Base-by-base conservation (phyloP, 2,888 invertebrate genomes). In the Pimpla rufipes region DNA sequence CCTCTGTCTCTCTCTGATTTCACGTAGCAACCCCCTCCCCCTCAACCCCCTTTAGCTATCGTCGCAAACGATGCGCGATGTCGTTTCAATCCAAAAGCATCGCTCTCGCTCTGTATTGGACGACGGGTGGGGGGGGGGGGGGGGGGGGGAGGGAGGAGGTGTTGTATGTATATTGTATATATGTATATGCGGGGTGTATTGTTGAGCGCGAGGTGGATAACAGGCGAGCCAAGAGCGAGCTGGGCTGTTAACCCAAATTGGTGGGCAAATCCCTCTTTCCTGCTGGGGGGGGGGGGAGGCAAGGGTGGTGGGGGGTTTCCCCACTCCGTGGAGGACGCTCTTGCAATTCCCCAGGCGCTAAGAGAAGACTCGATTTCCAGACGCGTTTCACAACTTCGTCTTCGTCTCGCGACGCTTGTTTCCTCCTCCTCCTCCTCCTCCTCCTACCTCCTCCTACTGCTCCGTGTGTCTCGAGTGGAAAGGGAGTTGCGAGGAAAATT, bases 241-340 rank as follows among this genome's bases (percentile, higher is more conserved):
- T 75, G 52, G 82, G 42, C 64, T 62, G 71, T 80, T 83, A 73
- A 80, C 80, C 83, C 70, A 81, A 78, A 77, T 84, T 77, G 68
- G 11, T 18, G 50, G 62, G 57, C 42, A 74, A 66, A 77, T 59
- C 40, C 29, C 40, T 52, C 45, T 59, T 55, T 64, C 21, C 18
- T 55, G 10, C 6, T 1, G 7, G 47, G 6, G n/a, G n/a, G 6
- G n/a, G 6, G n/a, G 47, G 4, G 16, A 16, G 47, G 1, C 2
- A 1, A n/a, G 16, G 42, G 42, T 0, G 11, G 42, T 1, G 45
- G n/a, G 45, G 13, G 45, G 13, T 8, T 29, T 40, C 62, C n/a
- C n/a, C n/a, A n/a, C n/a, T n/a, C n/a, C n/a, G n/a, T n/a, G n/a
- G n/a, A n/a, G n/a, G n/a, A n/a, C n/a, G n/a, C n/a, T 40, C 29